Evolutionary conservation across 2,797 vertebrate species (phyloP).

Genomic region (Carcharodon carcharias): DNA sequence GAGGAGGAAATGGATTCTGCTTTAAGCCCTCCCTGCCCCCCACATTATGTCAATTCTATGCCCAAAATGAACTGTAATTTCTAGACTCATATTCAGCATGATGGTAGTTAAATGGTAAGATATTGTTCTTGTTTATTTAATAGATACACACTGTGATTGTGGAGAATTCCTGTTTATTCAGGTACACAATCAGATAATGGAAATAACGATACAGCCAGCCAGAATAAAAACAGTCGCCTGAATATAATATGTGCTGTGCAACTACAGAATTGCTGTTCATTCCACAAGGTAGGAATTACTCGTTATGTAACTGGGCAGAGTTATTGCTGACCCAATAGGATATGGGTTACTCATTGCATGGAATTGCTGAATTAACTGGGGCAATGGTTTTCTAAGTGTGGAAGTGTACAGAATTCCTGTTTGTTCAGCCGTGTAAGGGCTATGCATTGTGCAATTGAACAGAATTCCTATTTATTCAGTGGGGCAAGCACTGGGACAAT

Average conservation of each 20-base stretch:
- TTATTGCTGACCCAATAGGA: not conserved
- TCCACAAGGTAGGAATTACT: not conserved
- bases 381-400: not conserved
- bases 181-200: not conserved
- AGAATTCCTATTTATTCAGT: not conserved
- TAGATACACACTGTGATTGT: not conserved
- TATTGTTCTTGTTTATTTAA: not conserved
- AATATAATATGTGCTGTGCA: not conserved
- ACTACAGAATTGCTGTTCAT: not conserved
- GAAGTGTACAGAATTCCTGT: not conserved
- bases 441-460: not conserved
- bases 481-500: not conserved
- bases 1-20: not conserved
- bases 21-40: not conserved
- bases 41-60: not conserved
- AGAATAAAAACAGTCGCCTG: not conserved
- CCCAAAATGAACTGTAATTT: not conserved
- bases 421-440: not conserved
- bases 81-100: not conserved
- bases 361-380: not conserved
- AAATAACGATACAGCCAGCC: not conserved
- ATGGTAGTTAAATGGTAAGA: not conserved
- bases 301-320: not conserved
- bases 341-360: not conserved
- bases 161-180: not conserved